A percentile compares a stretch with the other conserved stretches of the same genome.
These are phyloP conservation scores for Desmophyllum pertusum DNA, from an alignment of 92 coral and sea anemone genomes.

Conservation along the genomic window DNA sequence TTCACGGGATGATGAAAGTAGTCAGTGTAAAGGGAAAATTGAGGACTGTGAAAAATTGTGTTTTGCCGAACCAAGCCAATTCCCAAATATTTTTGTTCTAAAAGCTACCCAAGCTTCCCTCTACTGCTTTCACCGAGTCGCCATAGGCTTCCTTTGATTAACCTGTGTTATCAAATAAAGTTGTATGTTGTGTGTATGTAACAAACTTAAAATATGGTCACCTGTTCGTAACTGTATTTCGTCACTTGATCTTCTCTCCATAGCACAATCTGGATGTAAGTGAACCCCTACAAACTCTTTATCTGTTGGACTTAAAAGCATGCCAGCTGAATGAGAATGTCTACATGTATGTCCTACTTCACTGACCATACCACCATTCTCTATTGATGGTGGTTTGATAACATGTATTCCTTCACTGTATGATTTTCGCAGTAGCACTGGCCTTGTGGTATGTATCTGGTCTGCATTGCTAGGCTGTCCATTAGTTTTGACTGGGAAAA, in stretches of 20 bases:
- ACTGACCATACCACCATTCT: constrained; percentile 44
- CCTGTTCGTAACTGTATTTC: constrained; percentile 67
- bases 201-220: no score
- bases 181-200: no score
- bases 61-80: no score
- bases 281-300: constrained; percentile 33
- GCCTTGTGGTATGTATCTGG: constrained; percentile 33
- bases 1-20: no score
- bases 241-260: constrained; percentile 78
- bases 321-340: constrained; percentile 40
- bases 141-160: no score
- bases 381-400: constrained; percentile 38
- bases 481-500: constrained; percentile 84
- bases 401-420: constrained; percentile 88
- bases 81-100: no score
- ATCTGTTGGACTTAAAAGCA: constrained; percentile 12
- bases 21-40: no score
- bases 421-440: constrained; percentile 61
- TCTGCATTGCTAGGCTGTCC: constrained; percentile 84
- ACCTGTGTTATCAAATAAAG: no score
- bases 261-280: constrained; percentile 26
- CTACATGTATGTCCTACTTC: constrained; percentile 34
- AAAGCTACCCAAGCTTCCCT: no score
- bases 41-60: no score
- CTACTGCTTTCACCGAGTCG: no score